Base-by-base conservation (phyloP, 2,797 vertebrate species). In the Ataeniobius toweri region DNA sequence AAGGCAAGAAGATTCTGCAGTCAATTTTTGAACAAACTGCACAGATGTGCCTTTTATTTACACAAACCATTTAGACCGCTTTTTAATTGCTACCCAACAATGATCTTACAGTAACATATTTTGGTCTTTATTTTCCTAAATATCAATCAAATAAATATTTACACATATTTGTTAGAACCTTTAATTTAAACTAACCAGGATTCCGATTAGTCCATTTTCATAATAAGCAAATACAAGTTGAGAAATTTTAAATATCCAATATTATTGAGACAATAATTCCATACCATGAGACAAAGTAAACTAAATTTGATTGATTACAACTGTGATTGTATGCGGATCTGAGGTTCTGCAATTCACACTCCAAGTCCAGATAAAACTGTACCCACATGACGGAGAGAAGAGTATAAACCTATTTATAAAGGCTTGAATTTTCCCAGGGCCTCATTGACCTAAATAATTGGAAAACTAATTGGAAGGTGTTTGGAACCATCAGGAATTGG, bases 401-500 rank as follows among this genome's bases (percentile, higher is more conserved):
- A 26, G 55, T 61, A 72, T 46, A 31, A 79, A 46, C 36, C n/a
- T 61, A 46, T 73, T 73, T 73, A 18, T 31, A 73, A 79, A 61
- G 78, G 28, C 28, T 51, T 50, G 53, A 74, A 55, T 50, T 44
- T 74, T 79, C 78, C 53, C 78, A 74, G 78, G 72, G 70, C 72
- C 72, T 55, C 53, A 14, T 41, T 70, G 78, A 74, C 78, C 72
- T 74, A 31, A 51, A 50, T 79, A 70, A 79, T 74, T 79, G 22
- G 53, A 74, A 74, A 74, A 74, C 36, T 79, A 70, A 74, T 61
- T 74, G 78, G 63, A 74, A 24, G 72, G 36, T 39, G 53, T 79
- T 79, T 73, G 72, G 65, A 70, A 74, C 65, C 65, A 41, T 26
- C 22, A 61, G 53, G 12, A 79, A 68, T 73, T 41, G 53, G 41